Percentiles rank a stretch among this genome's conserved stretches.
These are phyloP conservation scores for Trypoxylon attenuatum DNA, from an alignment of 2,888 invertebrate species.

Conservation along the genomic window DNA sequence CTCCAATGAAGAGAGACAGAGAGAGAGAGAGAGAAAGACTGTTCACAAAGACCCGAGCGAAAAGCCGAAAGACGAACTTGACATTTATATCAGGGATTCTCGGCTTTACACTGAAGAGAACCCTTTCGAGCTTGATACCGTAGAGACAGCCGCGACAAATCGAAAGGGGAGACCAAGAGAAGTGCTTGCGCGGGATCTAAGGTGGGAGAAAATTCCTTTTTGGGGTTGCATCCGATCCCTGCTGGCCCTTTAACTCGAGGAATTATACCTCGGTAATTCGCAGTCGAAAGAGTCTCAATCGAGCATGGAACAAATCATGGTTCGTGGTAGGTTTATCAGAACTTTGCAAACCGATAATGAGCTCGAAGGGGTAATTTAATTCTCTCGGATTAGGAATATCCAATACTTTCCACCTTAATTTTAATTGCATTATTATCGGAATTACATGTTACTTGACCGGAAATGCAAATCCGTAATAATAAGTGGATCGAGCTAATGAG, in stretches of 20 bases:
- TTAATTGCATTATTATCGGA: too few relatives aligned
- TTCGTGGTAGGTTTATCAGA: background rate
- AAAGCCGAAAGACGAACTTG: constrained; percentile 70
- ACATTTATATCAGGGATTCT: constrained; percentile 74
- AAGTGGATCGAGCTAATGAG: too few relatives aligned
- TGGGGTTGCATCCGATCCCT: constrained; percentile 6
- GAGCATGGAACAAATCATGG: constrained; percentile 19
- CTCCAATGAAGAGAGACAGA: constrained; percentile 44
- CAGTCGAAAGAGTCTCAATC: constrained; percentile 33
- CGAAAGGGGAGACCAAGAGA: background rate
- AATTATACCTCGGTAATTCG: constrained; percentile 35
- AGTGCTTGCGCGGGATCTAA: constrained; percentile 9
- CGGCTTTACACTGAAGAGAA: constrained; percentile 69
- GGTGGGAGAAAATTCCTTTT: constrained; percentile 25
- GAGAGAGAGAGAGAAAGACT: constrained; percentile 26
- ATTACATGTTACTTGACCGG: too few relatives aligned
- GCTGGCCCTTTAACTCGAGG: constrained; percentile 14
- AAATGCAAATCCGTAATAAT: too few relatives aligned
- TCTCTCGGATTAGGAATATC: too few relatives aligned
- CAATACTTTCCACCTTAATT: too few relatives aligned
- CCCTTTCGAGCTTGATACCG: constrained; percentile 47
- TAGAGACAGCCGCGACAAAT: constrained; percentile 11
- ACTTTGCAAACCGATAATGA: constrained; percentile 15
- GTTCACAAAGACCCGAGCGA: constrained; percentile 35
- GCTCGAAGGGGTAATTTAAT: background rate